phyloP scores from a whole-genome alignment of 2,888 invertebrate species.

The Lasioglossum marginatum region DNA sequence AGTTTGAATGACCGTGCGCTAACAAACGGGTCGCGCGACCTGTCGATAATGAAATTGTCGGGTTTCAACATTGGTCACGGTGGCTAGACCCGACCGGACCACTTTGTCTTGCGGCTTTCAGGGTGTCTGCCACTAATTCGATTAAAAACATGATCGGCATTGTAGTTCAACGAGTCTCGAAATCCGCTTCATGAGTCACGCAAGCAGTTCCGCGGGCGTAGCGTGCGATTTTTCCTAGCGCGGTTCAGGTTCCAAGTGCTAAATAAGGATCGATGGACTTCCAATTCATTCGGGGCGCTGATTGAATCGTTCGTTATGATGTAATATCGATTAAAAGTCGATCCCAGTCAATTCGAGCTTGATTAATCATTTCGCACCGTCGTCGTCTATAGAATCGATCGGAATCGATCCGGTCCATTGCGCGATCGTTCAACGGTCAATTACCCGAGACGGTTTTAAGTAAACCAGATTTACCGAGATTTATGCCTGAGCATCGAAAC shows the following conservation, averaged over 20 bases:
- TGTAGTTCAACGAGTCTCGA: slow-evolving; percentile 1
- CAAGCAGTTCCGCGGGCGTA: not conserved
- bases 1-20: not conserved
- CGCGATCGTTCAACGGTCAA: slow-evolving; percentile 17
- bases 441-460: not conserved
- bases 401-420: not conserved
- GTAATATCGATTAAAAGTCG: not conserved
- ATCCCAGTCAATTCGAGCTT: not conserved
- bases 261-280: not conserved
- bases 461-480: not conserved
- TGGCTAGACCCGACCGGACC: not conserved
- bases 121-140: not conserved
- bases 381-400: not conserved
- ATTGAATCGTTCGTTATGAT: not conserved
- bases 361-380: slow-evolving; percentile 13
- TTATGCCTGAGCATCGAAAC: not conserved
- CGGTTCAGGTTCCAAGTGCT: not conserved
- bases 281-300: not conserved
- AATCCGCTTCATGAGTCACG: not conserved
- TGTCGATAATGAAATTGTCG: slow-evolving; percentile 28
- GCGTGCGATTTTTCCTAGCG: not conserved
- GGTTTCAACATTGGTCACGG: not conserved
- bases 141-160: not conserved
- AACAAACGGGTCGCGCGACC: not conserved
- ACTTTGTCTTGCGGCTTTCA: slow-evolving; percentile 8